These are phyloP conservation scores for Caenorhabditis sulstoni DNA, from an alignment of 2,888 invertebrate genomes.

Conservation along the genomic window DNA sequence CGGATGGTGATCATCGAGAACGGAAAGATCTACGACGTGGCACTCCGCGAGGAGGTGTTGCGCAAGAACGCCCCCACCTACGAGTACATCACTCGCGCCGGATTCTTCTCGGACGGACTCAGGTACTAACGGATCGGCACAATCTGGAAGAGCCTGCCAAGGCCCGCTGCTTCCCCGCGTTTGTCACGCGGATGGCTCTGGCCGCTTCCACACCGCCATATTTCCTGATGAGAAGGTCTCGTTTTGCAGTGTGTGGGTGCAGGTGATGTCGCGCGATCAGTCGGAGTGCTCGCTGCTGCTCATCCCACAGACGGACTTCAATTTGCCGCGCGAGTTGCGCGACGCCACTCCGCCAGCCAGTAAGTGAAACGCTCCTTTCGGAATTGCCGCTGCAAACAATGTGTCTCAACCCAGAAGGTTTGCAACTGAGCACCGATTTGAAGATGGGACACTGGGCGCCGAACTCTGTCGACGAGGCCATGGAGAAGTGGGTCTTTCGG, in stretches of 20 bases:
- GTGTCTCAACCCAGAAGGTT: conserved; percentile 25
- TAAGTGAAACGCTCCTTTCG: conserved; percentile 1
- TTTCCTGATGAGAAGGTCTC: no score
- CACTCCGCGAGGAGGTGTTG: conserved; percentile 58
- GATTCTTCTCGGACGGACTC: conserved; percentile 94
- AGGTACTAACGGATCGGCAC: conserved; percentile 85
- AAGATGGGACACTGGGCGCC: conserved; percentile 33
- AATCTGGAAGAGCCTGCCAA: neutral
- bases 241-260: conserved; percentile 71
- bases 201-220: no score
- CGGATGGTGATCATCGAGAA: conserved; percentile 68
- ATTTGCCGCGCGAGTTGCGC: conserved; percentile 31
- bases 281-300: conserved; percentile 61
- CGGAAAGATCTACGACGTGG: conserved; percentile 55
- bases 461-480: conserved; percentile 8
- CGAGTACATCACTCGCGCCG: conserved; percentile 94
- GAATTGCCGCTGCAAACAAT: conserved; percentile 1
- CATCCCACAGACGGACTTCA: conserved; percentile 62
- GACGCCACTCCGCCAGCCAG: neutral
- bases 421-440: conserved; percentile 23
- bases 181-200: no score
- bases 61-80: conserved; percentile 88
- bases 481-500: conserved; percentile 7
- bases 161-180: no score
- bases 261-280: conserved; percentile 71